Evolutionary conservation across 2,113 vertebrate genomes (phyloP), one percentile per base, ranked within the genome.

Genomic region (Oreotragus oreotragus): DNA sequence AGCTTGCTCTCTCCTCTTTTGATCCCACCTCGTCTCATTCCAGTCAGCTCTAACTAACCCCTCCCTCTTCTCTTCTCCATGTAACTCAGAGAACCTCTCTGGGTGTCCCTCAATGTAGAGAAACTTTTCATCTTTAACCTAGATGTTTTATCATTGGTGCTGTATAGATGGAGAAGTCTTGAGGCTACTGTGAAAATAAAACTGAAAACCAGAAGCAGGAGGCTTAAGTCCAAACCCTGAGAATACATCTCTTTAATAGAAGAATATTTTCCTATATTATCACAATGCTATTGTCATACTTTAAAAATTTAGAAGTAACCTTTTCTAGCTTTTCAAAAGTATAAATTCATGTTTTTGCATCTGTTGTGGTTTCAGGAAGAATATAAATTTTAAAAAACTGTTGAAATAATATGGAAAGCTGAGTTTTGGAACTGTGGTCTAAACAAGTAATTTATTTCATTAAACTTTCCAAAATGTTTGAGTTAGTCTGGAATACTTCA

Each of bases 391-490:
- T 45, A 2, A 60, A 77, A 80, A 88, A 0, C 4, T 96, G 17
- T 93, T 88, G 28, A 62, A 25, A 0, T 94, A 73, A 87, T 39
- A 84, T 94, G 17, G 27, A 94, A 95, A 97, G 85, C 49, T 70
- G 79, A 49, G n/a, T 83, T 81, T 93, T 21, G 3, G 39, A 88
- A 64, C n/a, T 17, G 19, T 90, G 11, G 3, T 62, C 28, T 84
- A 88, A 8, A 12, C 12, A 97, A 57, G 19, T 58, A 91, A 1
- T 96, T 94, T 94, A 94, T 94, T 95, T 96, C 45, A 79, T 9
- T 94, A 58, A 96, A 85, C 43, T 96, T 97, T 55, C 9, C 43
- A 94, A 94, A 96, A 94, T 93, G 27, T 87, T 86, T 83, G 43
- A 39, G 14, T 88, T 23, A 90, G 81, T 95, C 85, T 90, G 33